Percentiles rank a stretch among this genome's conserved stretches.
phyloP scores from a whole-genome alignment of 2,797 vertebrate genomes.

The Semaprochilodus insignis region DNA sequence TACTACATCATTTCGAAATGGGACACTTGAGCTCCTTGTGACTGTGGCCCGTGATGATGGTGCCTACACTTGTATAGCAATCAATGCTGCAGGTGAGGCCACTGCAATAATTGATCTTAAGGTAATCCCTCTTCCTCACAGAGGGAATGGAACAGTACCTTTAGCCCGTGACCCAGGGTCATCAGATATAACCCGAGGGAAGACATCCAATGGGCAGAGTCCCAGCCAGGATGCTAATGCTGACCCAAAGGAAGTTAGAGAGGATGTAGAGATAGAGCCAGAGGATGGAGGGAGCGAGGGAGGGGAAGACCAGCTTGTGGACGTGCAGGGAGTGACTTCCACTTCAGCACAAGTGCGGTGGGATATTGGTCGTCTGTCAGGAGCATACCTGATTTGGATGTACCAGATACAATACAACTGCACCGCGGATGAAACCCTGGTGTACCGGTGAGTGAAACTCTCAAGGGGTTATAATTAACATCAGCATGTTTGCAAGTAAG shows the following conservation, averaged over 20 bases:
- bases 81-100: conserved; percentile 91
- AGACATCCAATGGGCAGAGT: conserved; percentile 71
- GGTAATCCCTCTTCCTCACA: conserved; percentile 89
- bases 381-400: conserved; percentile 87
- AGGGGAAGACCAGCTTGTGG: conserved; percentile 77
- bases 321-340: conserved; percentile 86
- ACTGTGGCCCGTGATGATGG: conserved; percentile 88
- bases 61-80: conserved; percentile 89
- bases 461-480: neutral
- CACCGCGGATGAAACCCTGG: conserved; percentile 88
- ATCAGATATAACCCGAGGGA: conserved; percentile 84
- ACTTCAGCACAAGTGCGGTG: conserved; percentile 89
- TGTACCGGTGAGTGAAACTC: conserved; percentile 85
- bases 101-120: conserved; percentile 87
- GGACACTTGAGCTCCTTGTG: conserved; percentile 89
- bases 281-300: conserved; percentile 63
- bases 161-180: conserved; percentile 77
- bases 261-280: conserved; percentile 64
- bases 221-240: conserved; percentile 46
- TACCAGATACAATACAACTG: conserved; percentile 97
- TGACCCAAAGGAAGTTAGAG: conserved; percentile 58
- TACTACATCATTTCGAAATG: conserved; percentile 88
- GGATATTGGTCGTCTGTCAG: conserved; percentile 79
- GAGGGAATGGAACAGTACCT: conserved; percentile 74
- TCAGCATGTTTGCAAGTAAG: neutral